These are phyloP conservation scores for Dioctria linearis DNA, from an alignment of 2,888 invertebrate genomes.

Conservation along the genomic window DNA sequence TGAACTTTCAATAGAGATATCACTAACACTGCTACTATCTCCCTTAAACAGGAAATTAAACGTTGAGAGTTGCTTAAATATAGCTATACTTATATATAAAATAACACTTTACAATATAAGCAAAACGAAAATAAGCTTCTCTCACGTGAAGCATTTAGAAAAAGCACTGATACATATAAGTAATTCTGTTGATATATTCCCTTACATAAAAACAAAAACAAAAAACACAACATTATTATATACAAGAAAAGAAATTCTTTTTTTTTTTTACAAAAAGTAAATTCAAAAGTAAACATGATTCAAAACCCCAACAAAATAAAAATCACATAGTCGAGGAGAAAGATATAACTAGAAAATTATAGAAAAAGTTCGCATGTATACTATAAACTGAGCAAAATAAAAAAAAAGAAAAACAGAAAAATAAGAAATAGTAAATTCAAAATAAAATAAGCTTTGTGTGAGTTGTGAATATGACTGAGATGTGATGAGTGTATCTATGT, in stretches of 20 bases:
- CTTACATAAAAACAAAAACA: conserved; percentile 28
- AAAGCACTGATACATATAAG: conserved; percentile 44
- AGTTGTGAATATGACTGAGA: conserved; percentile 40
- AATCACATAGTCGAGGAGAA: conserved; percentile 7
- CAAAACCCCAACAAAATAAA: conserved; percentile 5
- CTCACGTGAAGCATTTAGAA: conserved; percentile 17
- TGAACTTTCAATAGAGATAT: too few species aligned
- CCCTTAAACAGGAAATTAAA: not conserved
- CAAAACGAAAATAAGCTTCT: conserved; percentile 23
- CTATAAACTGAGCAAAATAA: conserved; percentile 2
- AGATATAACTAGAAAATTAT: conserved; percentile 30
- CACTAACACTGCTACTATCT: too few species aligned
- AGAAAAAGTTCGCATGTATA: conserved; percentile 14
- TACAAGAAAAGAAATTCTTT: conserved; percentile 11
- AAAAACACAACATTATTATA: conserved; percentile 5
- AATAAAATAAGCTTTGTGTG: conserved; percentile 37
- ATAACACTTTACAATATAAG: conserved; percentile 28
- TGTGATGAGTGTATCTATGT: conserved; percentile 32
- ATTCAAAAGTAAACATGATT: conserved; percentile 8
- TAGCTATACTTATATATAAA: not conserved
- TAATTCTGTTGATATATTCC: conserved; percentile 39
- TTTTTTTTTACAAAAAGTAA: conserved; percentile 25
- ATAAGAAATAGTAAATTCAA: conserved; percentile 25
- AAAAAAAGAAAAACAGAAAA: conserved; percentile 18
- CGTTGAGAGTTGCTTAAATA: conserved; percentile 13